Evolutionary conservation across 2,797 vertebrate genomes (phyloP).

Genomic region (Adelosebastes latens): DNA sequence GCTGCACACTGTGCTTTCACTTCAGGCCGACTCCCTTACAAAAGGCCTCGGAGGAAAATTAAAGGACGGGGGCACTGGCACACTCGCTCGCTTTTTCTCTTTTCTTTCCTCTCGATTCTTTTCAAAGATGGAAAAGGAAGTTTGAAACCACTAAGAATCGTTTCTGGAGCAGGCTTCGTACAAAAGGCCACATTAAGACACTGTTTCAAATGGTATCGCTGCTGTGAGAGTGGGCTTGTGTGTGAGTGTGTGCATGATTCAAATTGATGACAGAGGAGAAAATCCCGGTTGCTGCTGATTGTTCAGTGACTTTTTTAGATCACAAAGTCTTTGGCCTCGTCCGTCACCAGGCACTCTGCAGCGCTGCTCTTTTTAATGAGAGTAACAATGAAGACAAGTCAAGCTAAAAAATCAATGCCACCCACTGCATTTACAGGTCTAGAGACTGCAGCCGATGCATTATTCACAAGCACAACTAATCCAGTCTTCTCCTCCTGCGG

Average conservation of each 20-base stretch:
- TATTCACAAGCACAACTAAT: constrained; percentile 44
- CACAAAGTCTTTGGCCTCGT: constrained; percentile 7
- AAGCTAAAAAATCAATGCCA: constrained; percentile 58
- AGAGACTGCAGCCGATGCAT: constrained; percentile 52
- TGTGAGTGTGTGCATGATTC: constrained; percentile 38
- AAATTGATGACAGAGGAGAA: constrained; percentile 47
- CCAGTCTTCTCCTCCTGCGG: constrained; percentile 29
- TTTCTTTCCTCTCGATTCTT: constrained; percentile 56
- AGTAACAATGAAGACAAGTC: constrained; percentile 43
- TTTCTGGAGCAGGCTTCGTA: constrained; percentile 51
- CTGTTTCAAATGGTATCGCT: constrained; percentile 39
- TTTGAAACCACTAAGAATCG: constrained; percentile 64
- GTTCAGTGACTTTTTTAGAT: constrained; percentile 25
- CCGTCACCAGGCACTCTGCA: constrained; percentile 23
- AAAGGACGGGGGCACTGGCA: constrained; percentile 79
- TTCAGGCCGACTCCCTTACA: constrained; percentile 68
- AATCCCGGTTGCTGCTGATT: constrained; percentile 20
- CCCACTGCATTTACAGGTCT: constrained; percentile 48
- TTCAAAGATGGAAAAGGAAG: constrained; percentile 65
- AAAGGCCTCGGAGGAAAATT: constrained; percentile 72
- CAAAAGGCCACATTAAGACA: constrained; percentile 56
- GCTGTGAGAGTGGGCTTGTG: constrained; percentile 33
- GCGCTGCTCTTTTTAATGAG: constrained; percentile 44
- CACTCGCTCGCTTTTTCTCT: constrained; percentile 65
- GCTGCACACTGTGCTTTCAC: constrained; percentile 82